A percentile compares a stretch with the other conserved stretches of the same genome.
Conservation (phyloP, 2,888 invertebrate genomes). For the Himalopsyche japonica region DNA sequence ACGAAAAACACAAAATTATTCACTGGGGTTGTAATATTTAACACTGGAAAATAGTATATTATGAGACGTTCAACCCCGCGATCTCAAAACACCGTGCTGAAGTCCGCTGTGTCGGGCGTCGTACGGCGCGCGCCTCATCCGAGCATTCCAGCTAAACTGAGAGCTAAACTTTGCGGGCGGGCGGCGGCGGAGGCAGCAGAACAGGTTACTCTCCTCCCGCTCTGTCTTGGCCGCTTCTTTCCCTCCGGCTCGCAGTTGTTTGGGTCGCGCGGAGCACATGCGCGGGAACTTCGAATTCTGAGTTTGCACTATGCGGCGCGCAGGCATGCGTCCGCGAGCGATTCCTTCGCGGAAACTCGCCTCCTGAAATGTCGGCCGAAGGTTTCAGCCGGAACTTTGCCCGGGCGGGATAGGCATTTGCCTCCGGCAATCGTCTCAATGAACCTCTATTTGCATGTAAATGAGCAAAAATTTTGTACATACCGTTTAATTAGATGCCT, state of each 20-base stretch:
- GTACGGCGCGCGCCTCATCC: conserved; percentile 28
- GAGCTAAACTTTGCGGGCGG: background rate
- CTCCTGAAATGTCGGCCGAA: conserved; percentile 32
- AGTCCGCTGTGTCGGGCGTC: conserved; percentile 13
- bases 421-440: background rate
- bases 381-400: conserved; percentile 19
- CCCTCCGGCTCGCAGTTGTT: conserved; percentile 28
- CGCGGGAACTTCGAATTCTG: conserved; percentile 37
- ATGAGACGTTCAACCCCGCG: conserved; percentile 7
- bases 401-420: background rate
- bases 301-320: conserved; percentile 30
- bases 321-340: conserved; percentile 35
- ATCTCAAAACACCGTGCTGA: conserved; percentile 6
- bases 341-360: conserved; percentile 39
- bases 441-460: background rate
- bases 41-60: conserved; percentile 3
- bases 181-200: conserved; percentile 11
- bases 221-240: conserved; percentile 38
- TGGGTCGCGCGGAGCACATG: conserved; percentile 28
- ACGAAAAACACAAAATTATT: background rate
- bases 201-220: conserved; percentile 36
- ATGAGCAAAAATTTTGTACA: background rate
- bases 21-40: background rate
- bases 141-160: conserved; percentile 37
- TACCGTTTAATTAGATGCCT: background rate